Evolutionary conservation across 2,888 invertebrate genomes (phyloP), one percentile per base, ranked within the genome.

Genomic region (Sericinus montela): DNA sequence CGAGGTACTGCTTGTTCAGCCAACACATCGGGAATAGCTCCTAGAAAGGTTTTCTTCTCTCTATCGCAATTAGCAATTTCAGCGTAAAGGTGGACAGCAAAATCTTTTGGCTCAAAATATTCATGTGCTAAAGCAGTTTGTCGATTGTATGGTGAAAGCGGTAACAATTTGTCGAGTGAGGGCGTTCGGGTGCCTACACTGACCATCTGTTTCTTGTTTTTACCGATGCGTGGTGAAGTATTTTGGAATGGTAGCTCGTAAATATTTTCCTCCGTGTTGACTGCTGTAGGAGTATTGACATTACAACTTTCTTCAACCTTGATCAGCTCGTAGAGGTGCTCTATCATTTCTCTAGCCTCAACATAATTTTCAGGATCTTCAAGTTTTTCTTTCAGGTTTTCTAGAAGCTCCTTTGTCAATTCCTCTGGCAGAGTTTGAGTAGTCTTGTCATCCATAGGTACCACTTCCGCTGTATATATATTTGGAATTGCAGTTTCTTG

Each of bases 381-480:
- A 6, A 95, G 72, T 62, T 92, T 91, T 58, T 92, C 92, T 48
- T 92, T 89, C 11, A 95, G 79, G 55, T 92, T 91, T 58, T 91
- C 92, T 51, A 95, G 77, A 42, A 94, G 89, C 62, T 95, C 94
- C 59, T 93, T 91, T 0, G 94, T 94, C 39, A 95, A 69, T 69
- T 94, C 94, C 68, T 94, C 94, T 0, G 94, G 94, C 42, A 94
- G 79, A 0, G 94, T 94, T 69, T 93, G 93, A 1, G 93, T 92
- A 23, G 90, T 91, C 73, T 92, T 92, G 63, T 93, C 91, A 58
- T 90, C 92, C 28, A 82, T 81, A 14, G 80, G 80, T 5, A 74
- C 60, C 6, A 57, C 53, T 43, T 70, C 69, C 30, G 77, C 69
- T 0, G 56, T 72, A 72, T 48, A 79, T 57, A 29, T 56, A 55